Evolutionary conservation across 2,888 invertebrate genomes (phyloP).

Genomic region (Cordilura impudica): DNA sequence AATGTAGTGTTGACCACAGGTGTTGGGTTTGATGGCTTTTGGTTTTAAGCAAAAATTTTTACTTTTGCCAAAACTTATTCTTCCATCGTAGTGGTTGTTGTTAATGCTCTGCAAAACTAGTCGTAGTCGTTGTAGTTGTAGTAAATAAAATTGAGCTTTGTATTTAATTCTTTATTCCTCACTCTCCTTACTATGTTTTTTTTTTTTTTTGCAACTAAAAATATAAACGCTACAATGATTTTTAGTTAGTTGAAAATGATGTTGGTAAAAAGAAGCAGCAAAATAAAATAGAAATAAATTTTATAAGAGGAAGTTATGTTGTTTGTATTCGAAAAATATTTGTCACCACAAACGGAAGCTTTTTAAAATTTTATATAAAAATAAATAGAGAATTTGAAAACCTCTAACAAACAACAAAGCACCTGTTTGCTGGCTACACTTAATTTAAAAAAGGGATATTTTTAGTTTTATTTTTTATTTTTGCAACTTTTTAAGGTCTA

Average conservation of each 20-base stretch:
- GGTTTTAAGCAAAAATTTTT: slow-evolving; percentile 53
- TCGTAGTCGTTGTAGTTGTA: background rate
- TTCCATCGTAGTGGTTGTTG: background rate
- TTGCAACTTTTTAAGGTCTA: too few relatives aligned
- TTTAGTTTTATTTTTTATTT: too few relatives aligned
- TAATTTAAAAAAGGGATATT: background rate
- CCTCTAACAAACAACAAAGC: background rate
- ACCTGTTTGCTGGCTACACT: background rate
- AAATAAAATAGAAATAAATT: slow-evolving; percentile 19
- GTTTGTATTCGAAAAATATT: slow-evolving; percentile 35
- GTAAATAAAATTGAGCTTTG: slow-evolving; percentile 34
- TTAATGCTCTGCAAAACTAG: too few relatives aligned
- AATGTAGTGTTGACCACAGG: slow-evolving; percentile 62
- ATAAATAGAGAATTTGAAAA: background rate
- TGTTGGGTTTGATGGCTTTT: slow-evolving; percentile 63
- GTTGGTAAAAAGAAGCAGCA: background rate
- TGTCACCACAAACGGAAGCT: slow-evolving; percentile 65
- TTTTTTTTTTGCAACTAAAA: slow-evolving; percentile 2
- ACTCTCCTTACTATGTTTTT: background rate
- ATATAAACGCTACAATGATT: slow-evolving; percentile 36
- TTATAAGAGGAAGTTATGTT: slow-evolving; percentile 17
- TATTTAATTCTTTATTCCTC: background rate
- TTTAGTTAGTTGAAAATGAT: slow-evolving; percentile 17
- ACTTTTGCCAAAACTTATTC: slow-evolving; percentile 1
- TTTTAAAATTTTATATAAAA: slow-evolving; percentile 60